phyloP scores from a whole-genome alignment of 2,797 vertebrate species.

The Hapalemur alaotrensis region DNA sequence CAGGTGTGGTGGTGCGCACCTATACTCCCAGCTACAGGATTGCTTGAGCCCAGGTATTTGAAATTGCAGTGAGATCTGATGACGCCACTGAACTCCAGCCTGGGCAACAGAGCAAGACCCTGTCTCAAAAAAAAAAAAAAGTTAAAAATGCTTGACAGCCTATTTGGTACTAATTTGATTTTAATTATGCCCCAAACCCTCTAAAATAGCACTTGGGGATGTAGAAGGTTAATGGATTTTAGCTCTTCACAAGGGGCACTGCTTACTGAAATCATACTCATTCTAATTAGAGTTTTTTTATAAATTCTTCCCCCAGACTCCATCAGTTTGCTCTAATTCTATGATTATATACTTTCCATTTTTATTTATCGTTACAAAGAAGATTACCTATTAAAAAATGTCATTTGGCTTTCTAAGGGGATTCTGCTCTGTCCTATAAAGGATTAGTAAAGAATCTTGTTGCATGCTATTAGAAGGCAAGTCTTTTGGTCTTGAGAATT shows the following conservation, averaged over 20 bases:
- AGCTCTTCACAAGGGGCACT: constrained; percentile 64
- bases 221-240: constrained; percentile 70
- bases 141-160: background rate
- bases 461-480: background rate
- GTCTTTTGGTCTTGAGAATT: constrained; percentile 47
- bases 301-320: constrained; percentile 70
- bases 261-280: constrained; percentile 55
- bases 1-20: background rate
- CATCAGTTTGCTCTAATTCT: constrained; percentile 69
- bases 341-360: constrained; percentile 57
- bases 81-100: background rate
- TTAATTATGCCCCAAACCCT: constrained; percentile 60
- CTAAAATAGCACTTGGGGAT: constrained; percentile 61
- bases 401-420: constrained; percentile 52
- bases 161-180: constrained; percentile 66
- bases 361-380: constrained; percentile 68
- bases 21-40: background rate
- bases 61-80: background rate
- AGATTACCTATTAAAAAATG: constrained; percentile 51
- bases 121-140: background rate
- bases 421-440: background rate
- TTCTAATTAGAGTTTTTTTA: constrained; percentile 74
- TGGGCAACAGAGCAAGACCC: background rate
- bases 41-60: background rate
- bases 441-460: background rate